A percentile compares a stretch with the other conserved stretches of the same genome.
Evolutionary conservation across 2,113 vertebrate genomes (phyloP).

Genomic region (Beaufortia kweichowensis): DNA sequence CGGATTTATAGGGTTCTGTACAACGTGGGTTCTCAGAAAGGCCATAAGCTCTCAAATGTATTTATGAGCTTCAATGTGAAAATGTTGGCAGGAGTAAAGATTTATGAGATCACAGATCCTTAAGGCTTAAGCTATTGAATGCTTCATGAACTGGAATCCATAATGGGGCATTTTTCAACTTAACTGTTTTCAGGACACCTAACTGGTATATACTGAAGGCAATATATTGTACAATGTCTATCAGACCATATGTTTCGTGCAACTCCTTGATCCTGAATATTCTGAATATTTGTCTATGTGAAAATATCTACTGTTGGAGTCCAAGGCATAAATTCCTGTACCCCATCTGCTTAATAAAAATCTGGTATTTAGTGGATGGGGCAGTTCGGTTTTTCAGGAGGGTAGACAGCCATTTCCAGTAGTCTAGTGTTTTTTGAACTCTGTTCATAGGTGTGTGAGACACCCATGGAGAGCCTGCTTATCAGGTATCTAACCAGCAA

Average conservation of each 20-base stretch:
- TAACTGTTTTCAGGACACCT: background rate
- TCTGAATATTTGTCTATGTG: background rate
- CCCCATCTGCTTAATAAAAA: background rate
- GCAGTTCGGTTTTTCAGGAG: no score
- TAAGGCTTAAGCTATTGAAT: background rate
- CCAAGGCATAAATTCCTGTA: constrained; percentile 20
- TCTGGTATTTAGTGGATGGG: background rate
- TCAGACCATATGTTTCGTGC: constrained; percentile 25
- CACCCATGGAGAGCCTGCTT: background rate
- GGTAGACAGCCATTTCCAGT: background rate
- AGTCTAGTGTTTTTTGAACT: background rate
- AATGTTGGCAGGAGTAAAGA: constrained; percentile 33
- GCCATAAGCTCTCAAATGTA: background rate
- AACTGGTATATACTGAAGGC: constrained; percentile 11
- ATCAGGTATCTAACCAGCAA: constrained; percentile 10
- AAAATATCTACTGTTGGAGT: background rate
- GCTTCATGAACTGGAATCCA: constrained; percentile 10
- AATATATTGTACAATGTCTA: constrained; percentile 28
- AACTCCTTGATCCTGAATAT: constrained; percentile 25
- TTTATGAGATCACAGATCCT: background rate
- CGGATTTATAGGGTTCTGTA: background rate
- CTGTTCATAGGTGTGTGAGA: constrained; percentile 9
- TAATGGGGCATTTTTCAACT: background rate
- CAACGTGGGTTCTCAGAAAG: background rate
- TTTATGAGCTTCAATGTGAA: constrained; percentile 21